Base-by-base conservation (phyloP, 2,888 invertebrate species). In the Amblyteles armatorius region DNA sequence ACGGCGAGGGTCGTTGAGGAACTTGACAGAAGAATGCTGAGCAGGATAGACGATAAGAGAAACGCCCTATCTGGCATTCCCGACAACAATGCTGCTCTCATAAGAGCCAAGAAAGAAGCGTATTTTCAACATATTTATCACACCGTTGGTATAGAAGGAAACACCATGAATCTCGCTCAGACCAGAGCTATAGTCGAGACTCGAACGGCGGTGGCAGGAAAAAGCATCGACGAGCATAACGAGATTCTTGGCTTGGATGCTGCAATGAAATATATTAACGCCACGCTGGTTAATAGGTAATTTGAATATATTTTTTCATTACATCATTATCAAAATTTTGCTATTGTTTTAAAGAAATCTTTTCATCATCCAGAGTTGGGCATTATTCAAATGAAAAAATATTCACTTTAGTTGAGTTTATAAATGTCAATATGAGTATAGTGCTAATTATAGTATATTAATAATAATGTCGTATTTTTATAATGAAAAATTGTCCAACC, bases 51-150 rank as follows among this genome's bases (percentile, higher is more conserved):
- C 92, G 95, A 96, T 63, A 98, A 99, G 93, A 95, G 98, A 82
- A 97, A 98, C 91, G 95, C 96, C 22, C 94, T 99, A 7, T 96
- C 97, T 29, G 96, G 96, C 4, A 97, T 99, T 91, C 98, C 98
- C 22, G 96, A 97, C 87, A 95, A 95, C 57, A 97, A 97, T 93
- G 95, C 97, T 0, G 97, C 98, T 5, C 94, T 99, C 88, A 95
- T 98, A 74, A 95, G 98, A 90, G 97, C 98, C 3, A 99, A 99
- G 92, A 98, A 97, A 92, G 99, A 99, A 94, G 98, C 98, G 1
- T 99, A 99, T 94, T 99, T 98, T 93, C 96, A 97, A 91, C 98
- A 99, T 92, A 98, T 99, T 86, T 99, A 99, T 94, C 99, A 99
- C 92, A 98, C 99, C 0, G 99, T 98, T 26, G 99, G 98, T 33